A percentile compares a stretch with the other conserved stretches of the same genome.
These are phyloP conservation scores for Busseola fusca DNA, from an alignment of 2,888 invertebrate species.

Conservation along the genomic window DNA sequence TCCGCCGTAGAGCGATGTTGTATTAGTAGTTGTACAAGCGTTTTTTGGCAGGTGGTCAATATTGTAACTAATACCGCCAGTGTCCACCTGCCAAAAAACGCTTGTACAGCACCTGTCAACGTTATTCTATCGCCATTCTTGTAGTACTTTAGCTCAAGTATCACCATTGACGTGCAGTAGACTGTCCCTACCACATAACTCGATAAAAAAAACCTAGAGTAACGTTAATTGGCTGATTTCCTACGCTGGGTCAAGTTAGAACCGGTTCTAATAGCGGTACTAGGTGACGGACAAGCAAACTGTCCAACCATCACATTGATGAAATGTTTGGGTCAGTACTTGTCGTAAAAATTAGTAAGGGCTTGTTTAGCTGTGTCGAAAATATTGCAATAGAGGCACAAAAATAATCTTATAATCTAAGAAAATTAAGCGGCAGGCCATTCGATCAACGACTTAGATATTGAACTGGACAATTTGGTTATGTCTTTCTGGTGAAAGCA, in stretches of 20 bases:
- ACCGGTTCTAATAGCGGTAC: conserved; percentile 45
- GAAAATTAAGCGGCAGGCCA: neutral
- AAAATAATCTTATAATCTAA: neutral
- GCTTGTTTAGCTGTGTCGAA: conserved; percentile 18
- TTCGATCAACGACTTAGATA: neutral
- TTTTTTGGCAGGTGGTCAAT: too few relatives aligned
- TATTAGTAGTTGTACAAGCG: too few relatives aligned
- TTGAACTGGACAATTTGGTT: neutral
- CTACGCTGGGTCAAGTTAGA: conserved; percentile 25
- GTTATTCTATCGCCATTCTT: neutral
- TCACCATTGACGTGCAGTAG: neutral
- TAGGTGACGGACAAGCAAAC: conserved; percentile 39
- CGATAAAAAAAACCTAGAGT: conserved; percentile 22
- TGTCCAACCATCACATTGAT: conserved; percentile 39
- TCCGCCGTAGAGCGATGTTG: too few relatives aligned
- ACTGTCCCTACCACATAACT: neutral
- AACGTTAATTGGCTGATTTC: conserved; percentile 30
- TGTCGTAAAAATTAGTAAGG: conserved; percentile 43
- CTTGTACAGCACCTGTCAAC: too few relatives aligned
- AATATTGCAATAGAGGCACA: conserved; percentile 24
- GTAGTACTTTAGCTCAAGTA: neutral
- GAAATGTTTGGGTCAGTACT: conserved; percentile 41
- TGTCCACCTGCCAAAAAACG: too few relatives aligned
- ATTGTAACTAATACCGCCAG: too few relatives aligned
- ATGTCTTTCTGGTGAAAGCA: neutral